phyloP scores from a whole-genome alignment of 2,888 invertebrate species.

The Boloria selene region DNA sequence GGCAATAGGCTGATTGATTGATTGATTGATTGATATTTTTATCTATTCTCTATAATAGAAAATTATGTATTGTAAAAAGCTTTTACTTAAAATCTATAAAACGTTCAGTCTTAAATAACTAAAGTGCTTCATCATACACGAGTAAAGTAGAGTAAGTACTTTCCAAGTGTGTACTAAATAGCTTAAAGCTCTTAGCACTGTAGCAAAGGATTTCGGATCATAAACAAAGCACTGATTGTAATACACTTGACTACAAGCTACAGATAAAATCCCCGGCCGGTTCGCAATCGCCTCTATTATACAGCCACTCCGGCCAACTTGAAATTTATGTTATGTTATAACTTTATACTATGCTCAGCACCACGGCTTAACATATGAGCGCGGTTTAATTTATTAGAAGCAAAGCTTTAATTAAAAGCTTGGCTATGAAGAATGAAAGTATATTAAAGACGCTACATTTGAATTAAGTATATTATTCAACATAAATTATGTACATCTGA shows the following conservation, averaged over 20 bases:
- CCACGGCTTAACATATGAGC: constrained; percentile 31
- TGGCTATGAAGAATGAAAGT: constrained; percentile 14
- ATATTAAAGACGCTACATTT: background rate
- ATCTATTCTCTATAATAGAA: no score
- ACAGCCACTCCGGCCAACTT: constrained; percentile 25
- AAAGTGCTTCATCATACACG: no score
- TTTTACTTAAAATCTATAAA: no score
- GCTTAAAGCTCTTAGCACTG: background rate
- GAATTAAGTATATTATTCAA: background rate
- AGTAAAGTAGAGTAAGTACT: no score
- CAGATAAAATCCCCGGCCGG: constrained; percentile 16
- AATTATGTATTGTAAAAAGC: no score
- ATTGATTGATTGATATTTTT: no score
- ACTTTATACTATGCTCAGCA: constrained; percentile 32
- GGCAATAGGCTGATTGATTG: no score
- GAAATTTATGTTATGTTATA: constrained; percentile 36
- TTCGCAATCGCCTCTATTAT: constrained; percentile 17
- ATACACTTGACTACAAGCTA: constrained; percentile 14
- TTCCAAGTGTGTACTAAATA: background rate
- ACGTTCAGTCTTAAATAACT: no score
- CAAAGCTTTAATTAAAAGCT: constrained; percentile 21
- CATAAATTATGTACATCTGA: background rate
- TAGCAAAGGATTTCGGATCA: constrained; percentile 4
- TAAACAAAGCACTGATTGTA: constrained; percentile 15
- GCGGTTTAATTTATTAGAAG: constrained; percentile 31